phyloP scores from a whole-genome alignment of 53 echinoderm and acorn worm genomes.

The Zoroaster sp. region DNA sequence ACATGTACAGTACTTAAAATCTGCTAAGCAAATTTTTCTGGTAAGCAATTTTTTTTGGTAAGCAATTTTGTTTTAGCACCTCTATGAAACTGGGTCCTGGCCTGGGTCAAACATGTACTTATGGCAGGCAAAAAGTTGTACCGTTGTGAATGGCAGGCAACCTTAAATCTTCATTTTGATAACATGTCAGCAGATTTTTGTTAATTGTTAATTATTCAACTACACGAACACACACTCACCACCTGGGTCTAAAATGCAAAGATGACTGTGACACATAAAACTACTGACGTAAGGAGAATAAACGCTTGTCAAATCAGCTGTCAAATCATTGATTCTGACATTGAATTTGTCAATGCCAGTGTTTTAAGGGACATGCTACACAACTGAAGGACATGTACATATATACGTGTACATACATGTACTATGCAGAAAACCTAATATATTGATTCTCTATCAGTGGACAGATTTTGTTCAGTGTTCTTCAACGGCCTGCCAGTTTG shows the following conservation, averaged over 20 bases:
- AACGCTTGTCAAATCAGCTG: not conserved
- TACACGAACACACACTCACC: too few relatives aligned
- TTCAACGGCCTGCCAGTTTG: not conserved
- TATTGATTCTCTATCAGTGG: not conserved
- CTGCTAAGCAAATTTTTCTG: not conserved
- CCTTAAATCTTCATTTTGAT: too few relatives aligned
- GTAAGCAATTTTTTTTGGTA: not conserved
- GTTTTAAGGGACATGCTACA: too few relatives aligned
- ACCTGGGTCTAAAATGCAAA: too few relatives aligned
- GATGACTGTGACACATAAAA: too few relatives aligned
- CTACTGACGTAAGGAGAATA: not conserved
- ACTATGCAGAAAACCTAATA: not conserved
- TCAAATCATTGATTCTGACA: not conserved
- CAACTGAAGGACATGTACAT: too few relatives aligned
- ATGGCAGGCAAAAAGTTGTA: too few relatives aligned
- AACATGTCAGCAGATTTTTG: too few relatives aligned
- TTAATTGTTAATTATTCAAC: too few relatives aligned
- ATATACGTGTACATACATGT: not conserved
- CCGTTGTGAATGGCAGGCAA: too few relatives aligned
- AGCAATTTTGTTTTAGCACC: not conserved
- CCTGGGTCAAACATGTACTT: too few relatives aligned
- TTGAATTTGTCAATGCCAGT: not conserved
- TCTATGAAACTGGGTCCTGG: not conserved
- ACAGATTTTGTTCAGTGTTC: not conserved
- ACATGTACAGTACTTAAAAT: not conserved